A percentile compares a stretch with the other conserved stretches of the same genome.
phyloP scores from a whole-genome alignment of 30 jellyfish, hydroid and myxozoan genomes.

The Mastigias papua region DNA sequence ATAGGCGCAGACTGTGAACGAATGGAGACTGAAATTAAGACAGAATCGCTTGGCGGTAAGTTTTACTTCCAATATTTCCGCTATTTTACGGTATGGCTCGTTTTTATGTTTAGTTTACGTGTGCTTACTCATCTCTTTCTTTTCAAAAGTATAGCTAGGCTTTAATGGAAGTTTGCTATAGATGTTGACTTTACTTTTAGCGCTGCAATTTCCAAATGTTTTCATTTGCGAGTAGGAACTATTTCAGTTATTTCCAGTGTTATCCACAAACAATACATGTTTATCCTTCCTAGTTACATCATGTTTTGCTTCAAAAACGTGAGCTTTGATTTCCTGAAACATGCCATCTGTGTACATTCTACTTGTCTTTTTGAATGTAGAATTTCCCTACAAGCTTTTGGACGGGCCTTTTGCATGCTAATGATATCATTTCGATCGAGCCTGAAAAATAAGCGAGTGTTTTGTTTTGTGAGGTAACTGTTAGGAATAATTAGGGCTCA shows the following conservation, averaged over 20 bases:
- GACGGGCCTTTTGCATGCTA: too few relatives aligned
- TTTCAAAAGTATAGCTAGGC: neutral
- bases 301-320: neutral
- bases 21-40: slow-evolving; percentile 20
- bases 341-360: too few relatives aligned
- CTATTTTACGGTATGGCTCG: neutral
- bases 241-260: neutral
- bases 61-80: neutral
- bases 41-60: slow-evolving; percentile 50
- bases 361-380: too few relatives aligned
- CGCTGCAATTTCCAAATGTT: neutral
- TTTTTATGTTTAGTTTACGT: neutral
- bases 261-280: slow-evolving; percentile 1
- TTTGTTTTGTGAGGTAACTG: too few relatives aligned
- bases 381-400: too few relatives aligned
- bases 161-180: neutral
- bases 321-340: neutral
- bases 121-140: neutral
- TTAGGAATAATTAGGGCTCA: too few relatives aligned
- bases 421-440: too few relatives aligned
- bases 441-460: too few relatives aligned
- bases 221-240: neutral
- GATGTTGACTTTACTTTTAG: neutral
- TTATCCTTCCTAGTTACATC: neutral
- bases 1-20: slow-evolving; percentile 25